phyloP scores from a whole-genome alignment of 1,140 invertebrate species.

The Rhizoglyphus robini region DNA sequence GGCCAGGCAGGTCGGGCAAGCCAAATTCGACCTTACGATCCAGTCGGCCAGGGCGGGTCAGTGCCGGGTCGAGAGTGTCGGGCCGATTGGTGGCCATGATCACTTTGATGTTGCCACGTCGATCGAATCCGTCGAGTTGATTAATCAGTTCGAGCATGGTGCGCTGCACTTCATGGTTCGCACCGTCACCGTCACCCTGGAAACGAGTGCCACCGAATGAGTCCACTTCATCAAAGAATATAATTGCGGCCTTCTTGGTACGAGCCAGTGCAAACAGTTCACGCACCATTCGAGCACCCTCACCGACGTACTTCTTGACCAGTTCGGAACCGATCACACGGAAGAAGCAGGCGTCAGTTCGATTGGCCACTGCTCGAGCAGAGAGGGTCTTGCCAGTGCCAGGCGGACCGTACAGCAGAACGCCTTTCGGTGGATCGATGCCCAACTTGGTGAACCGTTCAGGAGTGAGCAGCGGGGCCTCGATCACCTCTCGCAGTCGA shows the following conservation, averaged over 20 bases:
- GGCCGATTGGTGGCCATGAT: slow-evolving; percentile 56
- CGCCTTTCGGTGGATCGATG: slow-evolving; percentile 37
- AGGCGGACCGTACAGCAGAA: slow-evolving; percentile 64
- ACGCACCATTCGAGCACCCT: slow-evolving; percentile 23
- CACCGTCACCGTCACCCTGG: slow-evolving; percentile 93
- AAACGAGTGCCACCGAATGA: slow-evolving; percentile 60
- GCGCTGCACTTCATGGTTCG: slow-evolving; percentile 70
- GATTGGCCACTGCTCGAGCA: slow-evolving; percentile 51
- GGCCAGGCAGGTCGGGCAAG: slow-evolving; percentile 50
- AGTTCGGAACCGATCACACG: slow-evolving; percentile 24
- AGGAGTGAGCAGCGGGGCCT: slow-evolving; percentile 28
- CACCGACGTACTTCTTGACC: slow-evolving; percentile 24
- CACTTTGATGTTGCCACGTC: slow-evolving; percentile 42
- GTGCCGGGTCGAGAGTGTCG: slow-evolving; percentile 51
- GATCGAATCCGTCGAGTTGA: slow-evolving; percentile 45
- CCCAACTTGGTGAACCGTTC: slow-evolving; percentile 21
- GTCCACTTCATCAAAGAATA: slow-evolving; percentile 43
- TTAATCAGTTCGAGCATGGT: slow-evolving; percentile 46
- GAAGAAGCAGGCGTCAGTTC: slow-evolving; percentile 22
- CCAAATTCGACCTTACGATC: slow-evolving; percentile 72
- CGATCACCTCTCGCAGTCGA: slow-evolving; percentile 22
- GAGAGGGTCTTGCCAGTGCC: slow-evolving; percentile 78
- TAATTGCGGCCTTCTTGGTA: slow-evolving; percentile 39
- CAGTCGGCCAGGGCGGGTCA: slow-evolving; percentile 58
- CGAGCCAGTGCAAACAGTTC: slow-evolving; percentile 35